These are phyloP conservation scores for Cotesia typhae DNA, from an alignment of 1,140 invertebrate genomes.

Conservation along the genomic window DNA sequence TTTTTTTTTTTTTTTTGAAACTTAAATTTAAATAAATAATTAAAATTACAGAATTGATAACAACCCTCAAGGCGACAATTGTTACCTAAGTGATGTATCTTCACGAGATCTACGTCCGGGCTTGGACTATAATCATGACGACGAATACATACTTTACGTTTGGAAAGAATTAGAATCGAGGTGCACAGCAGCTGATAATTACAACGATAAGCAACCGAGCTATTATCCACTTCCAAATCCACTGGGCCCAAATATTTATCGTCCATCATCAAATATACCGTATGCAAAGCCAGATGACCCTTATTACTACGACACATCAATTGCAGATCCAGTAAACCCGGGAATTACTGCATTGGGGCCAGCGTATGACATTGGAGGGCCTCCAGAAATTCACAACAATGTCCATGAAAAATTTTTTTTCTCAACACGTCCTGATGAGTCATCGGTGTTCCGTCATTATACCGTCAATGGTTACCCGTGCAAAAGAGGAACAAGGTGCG, in stretches of 20 bases:
- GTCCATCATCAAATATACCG: conserved; percentile 19
- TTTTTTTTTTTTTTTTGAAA: too few relatives aligned
- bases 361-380: background rate
- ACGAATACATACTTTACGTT: conserved; percentile 71
- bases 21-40: background rate
- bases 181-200: conserved; percentile 45
- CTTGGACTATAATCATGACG: conserved; percentile 72
- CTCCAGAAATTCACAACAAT: conserved; percentile 6
- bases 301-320: conserved; percentile 33
- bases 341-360: background rate
- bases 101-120: conserved; percentile 73
- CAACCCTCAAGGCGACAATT: conserved; percentile 64
- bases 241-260: background rate
- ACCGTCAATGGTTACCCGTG: conserved; percentile 82
- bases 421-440: conserved; percentile 43
- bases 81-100: conserved; percentile 75
- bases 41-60: conserved; percentile 36
- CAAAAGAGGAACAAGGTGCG: conserved; percentile 73
- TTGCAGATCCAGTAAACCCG: conserved; percentile 30
- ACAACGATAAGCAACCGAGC: conserved; percentile 10
- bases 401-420: conserved; percentile 32
- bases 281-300: conserved; percentile 27
- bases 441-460: conserved; percentile 73
- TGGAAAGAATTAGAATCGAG: conserved; percentile 69
- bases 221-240: conserved; percentile 28